phyloP scores from a whole-genome alignment of 2,113 vertebrate species.

The Euleptes europaea region DNA sequence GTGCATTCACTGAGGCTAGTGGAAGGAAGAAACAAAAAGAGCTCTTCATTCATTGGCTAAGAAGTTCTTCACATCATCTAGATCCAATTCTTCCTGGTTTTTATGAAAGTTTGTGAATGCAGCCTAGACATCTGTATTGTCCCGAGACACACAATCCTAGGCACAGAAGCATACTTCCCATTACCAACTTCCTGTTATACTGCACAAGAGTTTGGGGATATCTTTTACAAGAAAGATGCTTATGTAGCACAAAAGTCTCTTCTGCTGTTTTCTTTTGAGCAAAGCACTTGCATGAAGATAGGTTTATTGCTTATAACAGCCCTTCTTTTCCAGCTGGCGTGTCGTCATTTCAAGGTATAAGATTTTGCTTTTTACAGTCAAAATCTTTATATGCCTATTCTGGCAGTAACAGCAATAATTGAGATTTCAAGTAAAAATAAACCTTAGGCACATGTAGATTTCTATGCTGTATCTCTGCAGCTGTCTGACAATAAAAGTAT shows the following conservation, averaged over 20 bases:
- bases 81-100: no score
- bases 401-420: not conserved
- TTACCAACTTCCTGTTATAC: not conserved
- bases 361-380: constrained; percentile 26
- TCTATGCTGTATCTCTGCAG: not conserved
- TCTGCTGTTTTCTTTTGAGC: constrained; percentile 34
- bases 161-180: constrained; percentile 14
- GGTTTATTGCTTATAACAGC: constrained; percentile 42
- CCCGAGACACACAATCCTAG: not conserved
- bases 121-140: no score
- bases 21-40: no score
- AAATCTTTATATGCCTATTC: constrained; percentile 23
- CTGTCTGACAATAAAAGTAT: not conserved
- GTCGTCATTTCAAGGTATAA: constrained; percentile 37
- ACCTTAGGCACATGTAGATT: not conserved
- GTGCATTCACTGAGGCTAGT: no score
- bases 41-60: no score
- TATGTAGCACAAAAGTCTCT: not conserved
- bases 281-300: constrained; percentile 43
- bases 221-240: not conserved
- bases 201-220: constrained; percentile 25
- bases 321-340: constrained; percentile 26
- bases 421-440: constrained; percentile 41
- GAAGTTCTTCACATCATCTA: no score
- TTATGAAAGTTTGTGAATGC: no score